These are phyloP conservation scores for Ictidomys tridecemlineatus DNA, from an alignment of 2,113 vertebrate genomes.

Conservation along the genomic window DNA sequence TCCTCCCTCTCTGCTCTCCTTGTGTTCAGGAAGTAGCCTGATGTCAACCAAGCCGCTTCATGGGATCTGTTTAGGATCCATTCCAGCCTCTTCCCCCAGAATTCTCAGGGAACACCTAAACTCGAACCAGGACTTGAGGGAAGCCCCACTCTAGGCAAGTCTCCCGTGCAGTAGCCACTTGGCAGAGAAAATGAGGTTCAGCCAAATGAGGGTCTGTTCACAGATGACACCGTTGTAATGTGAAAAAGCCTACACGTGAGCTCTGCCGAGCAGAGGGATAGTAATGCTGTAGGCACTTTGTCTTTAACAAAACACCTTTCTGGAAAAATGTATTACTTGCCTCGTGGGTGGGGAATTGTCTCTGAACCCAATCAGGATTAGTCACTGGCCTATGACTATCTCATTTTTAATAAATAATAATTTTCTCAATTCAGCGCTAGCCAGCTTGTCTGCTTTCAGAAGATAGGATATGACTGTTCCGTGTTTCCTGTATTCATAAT, in stretches of 20 bases:
- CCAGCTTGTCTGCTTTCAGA: constrained; percentile 60
- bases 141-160: neutral
- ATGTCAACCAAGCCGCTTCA: neutral
- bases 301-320: constrained; percentile 73
- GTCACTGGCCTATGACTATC: constrained; percentile 73
- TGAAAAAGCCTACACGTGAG: neutral
- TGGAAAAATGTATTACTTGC: constrained; percentile 65
- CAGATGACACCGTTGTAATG: neutral
- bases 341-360: constrained; percentile 66
- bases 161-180: neutral
- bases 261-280: neutral
- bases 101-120: neutral
- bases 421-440: constrained; percentile 66
- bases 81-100: neutral
- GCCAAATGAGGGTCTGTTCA: neutral
- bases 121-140: neutral
- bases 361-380: constrained; percentile 78
- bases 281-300: constrained; percentile 49
- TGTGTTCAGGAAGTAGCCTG: neutral
- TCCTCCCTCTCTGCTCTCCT: neutral
- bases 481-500: constrained; percentile 57
- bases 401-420: constrained; percentile 83
- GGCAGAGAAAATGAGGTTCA: neutral
- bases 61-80: neutral
- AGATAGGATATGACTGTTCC: constrained; percentile 46